These are phyloP conservation scores for Andrena flavipes DNA, from an alignment of 2,888 invertebrate species.

Conservation along the genomic window DNA sequence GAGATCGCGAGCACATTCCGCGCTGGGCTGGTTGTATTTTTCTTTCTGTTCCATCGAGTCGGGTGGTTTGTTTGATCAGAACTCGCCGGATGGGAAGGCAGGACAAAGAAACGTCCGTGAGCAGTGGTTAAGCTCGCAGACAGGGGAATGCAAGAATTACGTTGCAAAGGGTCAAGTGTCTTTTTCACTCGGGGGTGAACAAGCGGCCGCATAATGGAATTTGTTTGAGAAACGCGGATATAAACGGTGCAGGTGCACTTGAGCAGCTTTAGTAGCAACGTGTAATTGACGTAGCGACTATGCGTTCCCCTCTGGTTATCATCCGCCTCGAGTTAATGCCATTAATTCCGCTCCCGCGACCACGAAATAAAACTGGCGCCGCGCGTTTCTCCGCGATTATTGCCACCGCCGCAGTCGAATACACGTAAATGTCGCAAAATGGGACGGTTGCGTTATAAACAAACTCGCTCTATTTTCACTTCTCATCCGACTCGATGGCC, in stretches of 20 bases:
- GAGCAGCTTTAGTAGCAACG: conserved; percentile 38
- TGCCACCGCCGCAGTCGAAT: not conserved
- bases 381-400: not conserved
- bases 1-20: not conserved
- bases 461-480: not conserved
- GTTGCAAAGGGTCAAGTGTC: conserved; percentile 35
- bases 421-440: not conserved
- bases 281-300: conserved; percentile 47
- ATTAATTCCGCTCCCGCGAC: conserved; percentile 24
- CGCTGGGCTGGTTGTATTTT: not conserved
- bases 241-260: conserved; percentile 58
- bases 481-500: no score
- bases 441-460: not conserved
- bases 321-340: conserved; percentile 47
- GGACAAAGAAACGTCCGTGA: conserved; percentile 8
- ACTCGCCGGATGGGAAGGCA: not conserved
- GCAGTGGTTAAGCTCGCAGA: not conserved
- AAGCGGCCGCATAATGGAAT: conserved; percentile 36
- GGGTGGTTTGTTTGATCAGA: not conserved
- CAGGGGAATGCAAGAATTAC: conserved; percentile 2
- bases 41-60: not conserved
- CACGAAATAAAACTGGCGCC: conserved; percentile 31
- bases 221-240: conserved; percentile 48
- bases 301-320: conserved; percentile 41
- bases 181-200: conserved; percentile 4